Percentiles rank a stretch among this genome's conserved stretches.
Evolutionary conservation across 2,888 invertebrate genomes (phyloP).

Genomic region (Leptura quadrifasciata): DNA sequence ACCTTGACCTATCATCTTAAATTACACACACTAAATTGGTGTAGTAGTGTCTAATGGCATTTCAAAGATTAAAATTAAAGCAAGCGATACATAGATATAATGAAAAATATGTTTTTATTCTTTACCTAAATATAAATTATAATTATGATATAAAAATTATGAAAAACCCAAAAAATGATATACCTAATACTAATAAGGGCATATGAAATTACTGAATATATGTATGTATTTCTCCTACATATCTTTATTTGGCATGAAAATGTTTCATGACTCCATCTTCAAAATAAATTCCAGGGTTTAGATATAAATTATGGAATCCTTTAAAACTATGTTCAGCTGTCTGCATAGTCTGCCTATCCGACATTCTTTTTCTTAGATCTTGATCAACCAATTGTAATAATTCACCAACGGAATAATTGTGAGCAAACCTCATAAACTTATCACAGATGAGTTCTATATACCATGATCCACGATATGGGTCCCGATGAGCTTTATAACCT

Average conservation of each 20-base stretch:
- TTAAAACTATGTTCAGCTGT: slow-evolving; percentile 79
- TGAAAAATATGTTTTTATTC: not conserved
- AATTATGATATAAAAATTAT: too few relatives aligned
- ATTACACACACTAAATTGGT: too few relatives aligned
- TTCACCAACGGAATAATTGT: slow-evolving; percentile 78
- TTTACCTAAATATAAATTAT: not conserved
- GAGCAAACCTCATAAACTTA: slow-evolving; percentile 80
- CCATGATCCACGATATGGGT: slow-evolving; percentile 80
- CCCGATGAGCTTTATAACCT: slow-evolving; percentile 79
- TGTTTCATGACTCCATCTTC: slow-evolving; percentile 59
- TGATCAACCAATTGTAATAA: slow-evolving; percentile 79
- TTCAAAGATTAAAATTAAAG: too few relatives aligned
- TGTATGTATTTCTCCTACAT: not conserved
- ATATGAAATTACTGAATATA: too few relatives aligned
- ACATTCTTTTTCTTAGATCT: slow-evolving; percentile 72
- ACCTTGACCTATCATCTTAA: too few relatives aligned
- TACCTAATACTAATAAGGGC: too few relatives aligned
- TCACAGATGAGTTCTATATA: slow-evolving; percentile 81
- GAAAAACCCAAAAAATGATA: too few relatives aligned
- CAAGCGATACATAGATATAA: too few relatives aligned
- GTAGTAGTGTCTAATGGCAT: too few relatives aligned
- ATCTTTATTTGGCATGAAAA: slow-evolving; percentile 33
- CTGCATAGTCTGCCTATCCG: slow-evolving; percentile 74
- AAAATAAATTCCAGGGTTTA: slow-evolving; percentile 81
- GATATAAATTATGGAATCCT: slow-evolving; percentile 80